Evolutionary conservation across 2,797 vertebrate species (phyloP).

Genomic region (Nyctibius grandis): DNA sequence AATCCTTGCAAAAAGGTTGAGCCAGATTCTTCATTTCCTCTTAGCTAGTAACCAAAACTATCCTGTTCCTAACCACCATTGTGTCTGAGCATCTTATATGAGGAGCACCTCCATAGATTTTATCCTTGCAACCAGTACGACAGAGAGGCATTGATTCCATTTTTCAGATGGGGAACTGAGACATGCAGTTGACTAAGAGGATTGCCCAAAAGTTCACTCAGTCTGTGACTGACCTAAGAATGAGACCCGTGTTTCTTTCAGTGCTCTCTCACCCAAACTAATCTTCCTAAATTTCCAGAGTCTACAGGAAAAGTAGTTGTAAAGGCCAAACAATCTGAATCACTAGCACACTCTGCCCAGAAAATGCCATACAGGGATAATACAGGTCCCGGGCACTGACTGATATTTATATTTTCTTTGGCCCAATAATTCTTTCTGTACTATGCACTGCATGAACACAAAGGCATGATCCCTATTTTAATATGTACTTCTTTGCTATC

Average conservation of each 20-base stretch:
- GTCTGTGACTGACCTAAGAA: not conserved
- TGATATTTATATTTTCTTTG: not conserved
- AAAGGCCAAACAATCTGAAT: not conserved
- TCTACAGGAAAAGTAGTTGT: not conserved
- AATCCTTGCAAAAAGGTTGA: not conserved
- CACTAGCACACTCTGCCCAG: not conserved
- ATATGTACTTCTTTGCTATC: not conserved
- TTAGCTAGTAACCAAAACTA: not conserved
- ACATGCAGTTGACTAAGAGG: not conserved
- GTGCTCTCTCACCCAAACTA: not conserved
- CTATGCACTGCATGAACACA: not conserved
- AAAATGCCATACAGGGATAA: not conserved
- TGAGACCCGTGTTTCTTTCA: not conserved
- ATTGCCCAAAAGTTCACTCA: not conserved
- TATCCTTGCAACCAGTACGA: not conserved
- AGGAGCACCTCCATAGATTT: not conserved
- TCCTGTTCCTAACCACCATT: not conserved
- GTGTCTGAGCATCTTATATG: not conserved
- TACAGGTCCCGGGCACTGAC: not conserved
- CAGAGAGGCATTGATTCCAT: fast-evolving
- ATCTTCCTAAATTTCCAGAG: not conserved
- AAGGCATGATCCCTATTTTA: not conserved
- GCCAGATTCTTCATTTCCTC: not conserved
- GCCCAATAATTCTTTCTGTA: not conserved
- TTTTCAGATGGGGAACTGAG: not conserved